Evolutionary conservation across 2,113 vertebrate genomes (phyloP).

Genomic region (Penelope pileata): DNA sequence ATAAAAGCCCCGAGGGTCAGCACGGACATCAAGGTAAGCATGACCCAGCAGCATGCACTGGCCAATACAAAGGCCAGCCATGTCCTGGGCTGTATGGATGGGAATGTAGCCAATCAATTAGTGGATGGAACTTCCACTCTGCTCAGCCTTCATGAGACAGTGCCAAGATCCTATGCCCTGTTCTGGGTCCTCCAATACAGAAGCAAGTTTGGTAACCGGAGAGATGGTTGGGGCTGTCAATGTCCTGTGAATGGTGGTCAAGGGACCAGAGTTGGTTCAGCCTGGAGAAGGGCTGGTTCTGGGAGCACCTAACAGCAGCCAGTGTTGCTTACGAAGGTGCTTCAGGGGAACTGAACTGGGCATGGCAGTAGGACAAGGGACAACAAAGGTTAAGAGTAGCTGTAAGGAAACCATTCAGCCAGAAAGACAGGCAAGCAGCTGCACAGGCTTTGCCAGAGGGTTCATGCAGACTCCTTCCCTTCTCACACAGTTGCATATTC

Average conservation of each 20-base stretch:
- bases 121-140: background rate
- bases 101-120: background rate
- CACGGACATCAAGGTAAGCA: background rate
- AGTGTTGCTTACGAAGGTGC: accelerated
- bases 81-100: background rate
- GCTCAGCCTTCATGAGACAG: background rate
- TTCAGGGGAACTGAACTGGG: background rate
- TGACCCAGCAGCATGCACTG: background rate
- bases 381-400: background rate
- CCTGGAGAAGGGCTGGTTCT: background rate
- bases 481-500: background rate
- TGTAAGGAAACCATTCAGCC: background rate
- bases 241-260: background rate
- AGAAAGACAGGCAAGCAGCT: background rate
- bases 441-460: too few species aligned
- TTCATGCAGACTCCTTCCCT: background rate
- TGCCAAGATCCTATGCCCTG: background rate
- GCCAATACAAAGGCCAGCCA: background rate
- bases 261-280: background rate
- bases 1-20: accelerated
- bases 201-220: background rate
- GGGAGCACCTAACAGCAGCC: background rate
- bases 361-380: background rate
- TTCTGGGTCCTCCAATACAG: background rate
- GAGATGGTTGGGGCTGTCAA: background rate